Evolutionary conservation across 2,113 vertebrate species (phyloP).

Genomic region (Phoenicopterus ruber): DNA sequence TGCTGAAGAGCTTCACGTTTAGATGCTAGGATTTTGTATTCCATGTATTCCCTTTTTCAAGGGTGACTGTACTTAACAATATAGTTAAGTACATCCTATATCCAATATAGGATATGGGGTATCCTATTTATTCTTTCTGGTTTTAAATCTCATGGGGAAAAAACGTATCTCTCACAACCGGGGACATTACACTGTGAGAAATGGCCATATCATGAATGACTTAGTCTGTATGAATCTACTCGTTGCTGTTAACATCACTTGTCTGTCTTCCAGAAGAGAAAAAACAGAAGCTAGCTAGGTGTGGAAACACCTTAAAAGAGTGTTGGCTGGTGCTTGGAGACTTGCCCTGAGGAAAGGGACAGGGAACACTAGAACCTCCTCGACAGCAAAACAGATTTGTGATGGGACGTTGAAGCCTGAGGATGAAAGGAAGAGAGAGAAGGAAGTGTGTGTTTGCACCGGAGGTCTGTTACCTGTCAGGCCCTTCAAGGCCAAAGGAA

Average conservation of each 20-base stretch:
- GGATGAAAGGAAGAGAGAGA: not conserved
- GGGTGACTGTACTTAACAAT: conserved; percentile 22
- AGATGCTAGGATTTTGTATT: conserved; percentile 27
- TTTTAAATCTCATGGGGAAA: not conserved
- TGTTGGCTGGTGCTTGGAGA: not conserved
- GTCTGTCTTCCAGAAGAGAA: not conserved
- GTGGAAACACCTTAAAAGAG: not conserved
- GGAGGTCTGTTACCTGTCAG: not conserved
- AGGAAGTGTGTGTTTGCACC: not conserved
- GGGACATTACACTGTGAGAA: not conserved
- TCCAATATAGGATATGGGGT: not conserved
- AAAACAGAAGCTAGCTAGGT: not conserved
- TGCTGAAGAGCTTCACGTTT: conserved; percentile 6
- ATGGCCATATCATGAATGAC: not conserved
- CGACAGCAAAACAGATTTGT: not conserved
- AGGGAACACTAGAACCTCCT: not conserved
- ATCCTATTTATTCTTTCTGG: not conserved
- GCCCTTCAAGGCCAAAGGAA: not conserved
- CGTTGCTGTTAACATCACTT: not conserved
- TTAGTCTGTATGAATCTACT: not conserved
- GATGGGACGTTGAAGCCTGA: not conserved
- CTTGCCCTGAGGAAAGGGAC: not conserved
- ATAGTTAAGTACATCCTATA: too few species aligned
- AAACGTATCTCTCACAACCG: not conserved
- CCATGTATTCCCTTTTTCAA: not conserved